Base-by-base conservation (phyloP, 2,888 invertebrate species). In the Drosophila paranaensis region DNA sequence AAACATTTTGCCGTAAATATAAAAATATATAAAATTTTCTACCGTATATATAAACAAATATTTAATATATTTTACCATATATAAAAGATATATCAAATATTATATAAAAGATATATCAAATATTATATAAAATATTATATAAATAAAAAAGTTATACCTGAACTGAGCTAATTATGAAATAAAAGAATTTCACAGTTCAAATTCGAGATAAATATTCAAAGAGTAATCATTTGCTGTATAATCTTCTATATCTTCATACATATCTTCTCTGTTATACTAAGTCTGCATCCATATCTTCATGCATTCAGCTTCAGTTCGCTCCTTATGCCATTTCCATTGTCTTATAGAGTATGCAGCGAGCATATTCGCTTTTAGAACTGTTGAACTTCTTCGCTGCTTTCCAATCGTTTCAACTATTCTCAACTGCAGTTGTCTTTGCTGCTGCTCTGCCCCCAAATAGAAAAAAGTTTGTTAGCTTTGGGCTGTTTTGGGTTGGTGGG, bases 361-460 rank as follows among this genome's bases (percentile, higher is more conserved):
- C 56, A 43, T 13, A 37, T 39, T n/a, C 37, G 33, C 33, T 48
- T 13, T 4, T 39, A 11, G 3, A 58, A 25, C 4, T 20, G 37
- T n/a, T 27, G n/a, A 6, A 0, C 16, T 14, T 6, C 25, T 20
- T 10, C 11, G 13, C 11, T 20, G 11, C 43, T 20, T 20, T 2
- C 20, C 43, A 20, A 13, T 43, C 43, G 6, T 43, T 0, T 53
- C 42, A 48, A 10, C 57, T 65, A 51, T 45, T 62, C 68, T 33
- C 33, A 16, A 57, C 51, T 57, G 60, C 73, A 56, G 48, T 63
- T 60, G 20, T 45, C 11, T 35, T 33, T 60, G 45, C 37, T 13
- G 16, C 6, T 27, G 46, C 10, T 30, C 13, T 1, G 13, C n/a
- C 10, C 40, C 35, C 14, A 37, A 37, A 25, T 27, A 27, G 16